Percentiles rank a stretch among this genome's conserved stretches.
These are phyloP conservation scores for Harpagus bidentatus DNA, from an alignment of 2,113 vertebrate genomes.

Conservation along the genomic window DNA sequence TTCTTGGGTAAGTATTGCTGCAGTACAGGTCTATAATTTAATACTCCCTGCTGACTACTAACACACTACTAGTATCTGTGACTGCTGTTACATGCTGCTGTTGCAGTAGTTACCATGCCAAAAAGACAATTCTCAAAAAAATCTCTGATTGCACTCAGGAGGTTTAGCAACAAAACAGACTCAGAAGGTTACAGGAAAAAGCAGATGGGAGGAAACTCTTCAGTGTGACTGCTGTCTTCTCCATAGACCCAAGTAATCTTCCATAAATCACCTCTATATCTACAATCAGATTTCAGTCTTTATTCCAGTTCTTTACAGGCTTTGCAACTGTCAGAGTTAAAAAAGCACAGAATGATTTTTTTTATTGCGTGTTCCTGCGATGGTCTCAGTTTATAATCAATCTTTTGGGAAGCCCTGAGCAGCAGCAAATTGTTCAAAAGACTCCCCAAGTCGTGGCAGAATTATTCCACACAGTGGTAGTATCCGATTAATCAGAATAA, in stretches of 20 bases:
- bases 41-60: not conserved
- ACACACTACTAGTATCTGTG: not conserved
- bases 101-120: not conserved
- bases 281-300: not conserved
- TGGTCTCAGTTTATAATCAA: not conserved
- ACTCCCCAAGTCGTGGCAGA: not conserved
- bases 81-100: not conserved
- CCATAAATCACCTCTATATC: not conserved
- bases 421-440: constrained; percentile 16
- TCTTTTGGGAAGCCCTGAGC: not conserved
- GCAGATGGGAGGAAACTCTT: not conserved
- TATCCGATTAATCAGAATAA: not conserved
- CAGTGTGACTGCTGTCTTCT: not conserved
- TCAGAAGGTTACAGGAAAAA: not conserved
- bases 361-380: not conserved
- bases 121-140: not conserved
- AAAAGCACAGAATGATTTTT: not conserved
- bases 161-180: not conserved
- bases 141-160: not conserved
- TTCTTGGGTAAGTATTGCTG: not conserved
- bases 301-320: not conserved
- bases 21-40: not conserved
- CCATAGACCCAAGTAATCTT: not conserved
- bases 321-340: not conserved
- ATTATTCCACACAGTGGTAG: not conserved